Evolutionary conservation across 2,797 vertebrate species (phyloP), one percentile per base, ranked within the genome.

Genomic region (Myripristis murdjan): DNA sequence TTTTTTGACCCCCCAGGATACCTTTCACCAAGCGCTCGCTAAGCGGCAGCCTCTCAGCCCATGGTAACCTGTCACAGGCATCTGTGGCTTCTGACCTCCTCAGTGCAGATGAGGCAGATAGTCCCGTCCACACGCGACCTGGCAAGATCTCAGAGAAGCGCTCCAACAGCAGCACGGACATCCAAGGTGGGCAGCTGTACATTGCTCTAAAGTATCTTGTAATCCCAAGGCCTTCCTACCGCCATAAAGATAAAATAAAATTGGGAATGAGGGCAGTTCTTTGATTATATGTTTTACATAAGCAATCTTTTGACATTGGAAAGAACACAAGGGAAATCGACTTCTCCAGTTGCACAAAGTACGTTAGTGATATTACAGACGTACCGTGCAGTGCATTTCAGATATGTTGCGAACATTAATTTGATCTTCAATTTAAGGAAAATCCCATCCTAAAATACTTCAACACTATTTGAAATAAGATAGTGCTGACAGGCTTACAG

Each of bases 131-230:
- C 28, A 77, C 81, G 18, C 93, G 84, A 9, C 94, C 95, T 0
- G 75, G 87, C 66, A 99, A 95, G 84, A 94, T 95, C 3, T 91
- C 94, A 33, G 97, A 98, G 72, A 95, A 96, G 69, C 94, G 95
- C 46, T 97, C 95, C 60, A 96, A 96, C 69, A 96, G 95, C 77
- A 96, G 81, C 90, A 89, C 91, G 3, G 97, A 98, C 85, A 89
- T 96, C 57, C 96, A 97, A 93, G 96, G 97, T 99, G 94, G 2
- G 33, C 23, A 12, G 1, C 2, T 26, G 26, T 37, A n/a, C 64
- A 31, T 4, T 73, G 46, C 64, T 84, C 28, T 20, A 37, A 33
- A n/a, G 31, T 1, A 12, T 53, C 15, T 37, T 16, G 33, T 35
- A 35, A 49, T 2, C 9, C 47, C 26, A 6, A 6, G 6, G 26